These are phyloP conservation scores for Bombus vancouverensis DNA, from an alignment of 1,140 invertebrate genomes.

Conservation along the genomic window DNA sequence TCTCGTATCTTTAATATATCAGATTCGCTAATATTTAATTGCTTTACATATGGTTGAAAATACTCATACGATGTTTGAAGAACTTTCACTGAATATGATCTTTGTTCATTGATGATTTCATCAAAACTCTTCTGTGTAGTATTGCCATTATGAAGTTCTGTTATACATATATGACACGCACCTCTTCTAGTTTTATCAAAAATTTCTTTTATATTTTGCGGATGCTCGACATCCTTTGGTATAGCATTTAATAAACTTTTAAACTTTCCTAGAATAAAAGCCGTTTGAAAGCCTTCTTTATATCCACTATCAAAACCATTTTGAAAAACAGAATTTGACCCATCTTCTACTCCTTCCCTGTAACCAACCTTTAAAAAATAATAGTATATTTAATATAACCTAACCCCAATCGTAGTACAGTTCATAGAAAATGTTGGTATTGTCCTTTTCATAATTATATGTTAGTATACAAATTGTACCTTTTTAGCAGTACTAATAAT, in stretches of 20 bases:
- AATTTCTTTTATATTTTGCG: slow-evolving; percentile 67
- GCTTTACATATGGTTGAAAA: slow-evolving; percentile 67
- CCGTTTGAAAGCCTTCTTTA: slow-evolving; percentile 81
- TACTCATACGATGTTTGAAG: slow-evolving; percentile 66
- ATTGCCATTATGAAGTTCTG: slow-evolving; percentile 37
- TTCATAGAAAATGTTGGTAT: neutral
- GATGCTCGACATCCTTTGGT: slow-evolving; percentile 62
- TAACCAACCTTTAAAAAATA: slow-evolving; percentile 77
- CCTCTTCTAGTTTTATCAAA: slow-evolving; percentile 73
- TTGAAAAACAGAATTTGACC: slow-evolving; percentile 82
- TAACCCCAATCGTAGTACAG: slow-evolving; percentile 44
- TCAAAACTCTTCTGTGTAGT: slow-evolving; percentile 53
- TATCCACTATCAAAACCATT: slow-evolving; percentile 84
- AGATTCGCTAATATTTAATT: slow-evolving; percentile 51
- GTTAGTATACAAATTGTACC: slow-evolving; percentile 62
- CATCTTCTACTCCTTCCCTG: slow-evolving; percentile 83
- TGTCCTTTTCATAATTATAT: neutral
- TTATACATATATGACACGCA: slow-evolving; percentile 73
- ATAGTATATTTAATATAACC: slow-evolving; percentile 5
- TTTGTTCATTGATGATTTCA: slow-evolving; percentile 68
- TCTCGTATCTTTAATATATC: neutral
- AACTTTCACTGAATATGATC: slow-evolving; percentile 57
- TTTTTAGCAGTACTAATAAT: slow-evolving; percentile 69
- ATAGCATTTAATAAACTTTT: slow-evolving; percentile 73
- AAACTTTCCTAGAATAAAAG: slow-evolving; percentile 81